Evolutionary conservation across 1,140 invertebrate species (phyloP).

Genomic region (Wasmannia auropunctata): DNA sequence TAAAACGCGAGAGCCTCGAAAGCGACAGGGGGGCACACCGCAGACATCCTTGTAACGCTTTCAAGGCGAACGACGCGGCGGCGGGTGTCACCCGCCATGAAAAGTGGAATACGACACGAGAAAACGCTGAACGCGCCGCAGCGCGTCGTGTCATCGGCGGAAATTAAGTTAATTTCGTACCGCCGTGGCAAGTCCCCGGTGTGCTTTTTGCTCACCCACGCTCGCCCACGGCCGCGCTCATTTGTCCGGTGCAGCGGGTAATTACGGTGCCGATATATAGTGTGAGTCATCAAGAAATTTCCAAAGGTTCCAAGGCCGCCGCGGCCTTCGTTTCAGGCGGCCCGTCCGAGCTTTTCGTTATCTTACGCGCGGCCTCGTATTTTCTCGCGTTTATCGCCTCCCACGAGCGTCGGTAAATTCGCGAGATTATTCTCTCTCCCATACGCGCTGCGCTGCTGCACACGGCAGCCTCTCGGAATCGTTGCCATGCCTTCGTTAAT

Average conservation of each 20-base stretch:
- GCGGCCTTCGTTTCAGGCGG: conserved; percentile 11
- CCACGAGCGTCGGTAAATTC: conserved; percentile 3
- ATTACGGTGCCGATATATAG: conserved; percentile 60
- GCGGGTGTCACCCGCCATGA: conserved; percentile 47
- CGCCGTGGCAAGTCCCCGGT: not conserved
- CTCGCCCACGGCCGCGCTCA: conserved; percentile 36
- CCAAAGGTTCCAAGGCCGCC: conserved; percentile 49
- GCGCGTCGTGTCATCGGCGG: conserved; percentile 63
- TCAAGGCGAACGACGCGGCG: conserved; percentile 64
- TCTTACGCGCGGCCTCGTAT: conserved; percentile 38
- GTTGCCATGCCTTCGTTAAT: conserved; percentile 24
- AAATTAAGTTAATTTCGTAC: conserved; percentile 70
- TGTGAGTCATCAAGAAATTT: conserved; percentile 68
- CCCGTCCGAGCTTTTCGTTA: conserved; percentile 52
- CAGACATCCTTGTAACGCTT: conserved; percentile 62
- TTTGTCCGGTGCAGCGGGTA: conserved; percentile 54
- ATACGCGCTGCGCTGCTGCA: not conserved
- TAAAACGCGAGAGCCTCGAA: conserved; percentile 59
- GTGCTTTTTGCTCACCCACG: conserved; percentile 64
- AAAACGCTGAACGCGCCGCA: conserved; percentile 23
- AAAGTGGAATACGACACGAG: conserved; percentile 64
- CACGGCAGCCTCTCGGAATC: not conserved
- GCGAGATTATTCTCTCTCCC: conserved; percentile 22
- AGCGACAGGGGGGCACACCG: conserved; percentile 44
- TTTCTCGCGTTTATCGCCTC: conserved; percentile 48